phyloP scores from a whole-genome alignment of 2,797 vertebrate species.

The Lagodon rhomboides region DNA sequence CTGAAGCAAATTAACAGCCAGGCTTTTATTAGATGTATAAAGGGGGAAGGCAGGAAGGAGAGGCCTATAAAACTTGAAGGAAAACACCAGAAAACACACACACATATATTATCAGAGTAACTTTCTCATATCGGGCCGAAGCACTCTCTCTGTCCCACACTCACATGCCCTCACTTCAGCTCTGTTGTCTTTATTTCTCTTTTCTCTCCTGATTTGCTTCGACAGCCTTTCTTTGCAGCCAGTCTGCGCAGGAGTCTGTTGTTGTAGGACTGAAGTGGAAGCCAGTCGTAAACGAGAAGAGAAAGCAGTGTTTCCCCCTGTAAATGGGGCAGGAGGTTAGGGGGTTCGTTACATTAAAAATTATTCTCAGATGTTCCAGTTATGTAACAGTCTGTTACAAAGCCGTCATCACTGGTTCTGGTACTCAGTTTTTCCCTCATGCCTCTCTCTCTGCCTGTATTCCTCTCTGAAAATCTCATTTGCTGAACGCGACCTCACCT shows the following conservation, averaged over 20 bases:
- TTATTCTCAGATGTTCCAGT: constrained; percentile 78
- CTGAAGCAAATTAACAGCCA: constrained; percentile 48
- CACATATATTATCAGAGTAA: neutral
- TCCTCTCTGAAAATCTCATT: constrained; percentile 42
- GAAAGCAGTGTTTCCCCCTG: constrained; percentile 46
- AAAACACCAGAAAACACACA: constrained; percentile 20
- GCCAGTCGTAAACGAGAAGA: constrained; percentile 16
- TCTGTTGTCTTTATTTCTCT: constrained; percentile 17
- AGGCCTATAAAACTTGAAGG: constrained; percentile 34
- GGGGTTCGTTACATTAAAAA: constrained; percentile 64
- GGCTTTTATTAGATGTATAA: constrained; percentile 61
- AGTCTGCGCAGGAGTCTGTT: constrained; percentile 9
- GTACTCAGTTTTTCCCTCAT: constrained; percentile 11
- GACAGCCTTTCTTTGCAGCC: constrained; percentile 5
- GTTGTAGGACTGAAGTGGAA: constrained; percentile 37
- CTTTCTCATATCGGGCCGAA: neutral
- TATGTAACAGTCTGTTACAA: constrained; percentile 74
- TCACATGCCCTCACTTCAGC: constrained; percentile 16
- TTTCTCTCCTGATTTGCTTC: constrained; percentile 14
- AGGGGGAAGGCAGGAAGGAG: constrained; percentile 23
- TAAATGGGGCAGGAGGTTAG: constrained; percentile 64
- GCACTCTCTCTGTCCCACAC: neutral
- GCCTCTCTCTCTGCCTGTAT: constrained; percentile 3
- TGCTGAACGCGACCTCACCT: constrained; percentile 24
- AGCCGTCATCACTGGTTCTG: constrained; percentile 35